Conservation (phyloP, 1,140 invertebrate genomes). For the Zaprionus lachaisei region DNA sequence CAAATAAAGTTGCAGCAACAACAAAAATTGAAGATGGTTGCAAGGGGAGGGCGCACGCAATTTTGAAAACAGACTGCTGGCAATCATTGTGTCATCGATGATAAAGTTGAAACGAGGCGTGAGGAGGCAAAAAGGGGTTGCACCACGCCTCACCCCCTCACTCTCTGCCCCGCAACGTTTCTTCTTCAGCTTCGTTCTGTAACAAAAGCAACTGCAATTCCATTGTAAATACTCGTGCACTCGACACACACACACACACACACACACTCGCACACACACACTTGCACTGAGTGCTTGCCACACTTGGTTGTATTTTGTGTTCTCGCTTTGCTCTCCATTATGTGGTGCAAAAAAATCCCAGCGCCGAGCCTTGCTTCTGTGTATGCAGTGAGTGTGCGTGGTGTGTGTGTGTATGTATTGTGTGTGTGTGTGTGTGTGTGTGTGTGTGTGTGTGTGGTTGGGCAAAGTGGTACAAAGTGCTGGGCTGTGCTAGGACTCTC, state of each 20-base stretch:
- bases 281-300: not conserved
- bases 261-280: too few species aligned
- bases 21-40: conserved; percentile 43
- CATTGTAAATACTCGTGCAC: conserved; percentile 78
- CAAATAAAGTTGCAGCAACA: conserved; percentile 68
- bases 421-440: too few species aligned
- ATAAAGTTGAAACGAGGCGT: conserved; percentile 65
- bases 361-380: conserved; percentile 20
- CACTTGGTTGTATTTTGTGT: conserved; percentile 22
- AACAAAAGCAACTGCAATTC: conserved; percentile 77
- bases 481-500: conserved; percentile 58
- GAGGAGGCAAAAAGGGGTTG: not conserved
- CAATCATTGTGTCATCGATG: conserved; percentile 78
- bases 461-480: conserved; percentile 78
- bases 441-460: conserved; percentile 54
- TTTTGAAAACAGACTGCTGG: conserved; percentile 57
- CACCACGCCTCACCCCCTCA: not conserved
- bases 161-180: not conserved
- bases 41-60: not conserved
- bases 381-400: not conserved
- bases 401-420: not conserved
- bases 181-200: not conserved
- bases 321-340: conserved; percentile 70
- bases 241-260: conserved; percentile 34
- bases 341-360: conserved; percentile 65